These are phyloP conservation scores for Andrena camellia DNA, from an alignment of 2,888 invertebrate species.

Conservation along the genomic window DNA sequence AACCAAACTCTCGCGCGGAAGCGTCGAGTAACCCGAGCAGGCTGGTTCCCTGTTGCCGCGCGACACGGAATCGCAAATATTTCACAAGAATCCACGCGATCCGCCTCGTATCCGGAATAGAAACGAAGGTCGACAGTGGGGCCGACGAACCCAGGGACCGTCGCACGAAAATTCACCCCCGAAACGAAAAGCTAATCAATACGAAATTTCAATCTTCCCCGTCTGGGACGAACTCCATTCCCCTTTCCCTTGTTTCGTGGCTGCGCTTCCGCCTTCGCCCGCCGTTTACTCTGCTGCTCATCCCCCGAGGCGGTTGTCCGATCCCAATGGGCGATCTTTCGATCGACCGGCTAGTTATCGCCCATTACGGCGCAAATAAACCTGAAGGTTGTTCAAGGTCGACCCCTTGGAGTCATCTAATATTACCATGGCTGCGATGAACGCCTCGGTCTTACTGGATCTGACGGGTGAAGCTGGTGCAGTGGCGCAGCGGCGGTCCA, in stretches of 20 bases:
- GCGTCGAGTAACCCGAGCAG: background rate
- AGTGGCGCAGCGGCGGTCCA: too few species aligned
- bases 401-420: background rate
- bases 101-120: constrained; percentile 15
- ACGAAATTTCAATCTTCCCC: constrained; percentile 73
- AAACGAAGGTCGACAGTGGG: constrained; percentile 49
- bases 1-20: background rate
- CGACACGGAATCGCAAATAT: constrained; percentile 51
- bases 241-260: constrained; percentile 23
- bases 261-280: constrained; percentile 43
- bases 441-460: too few species aligned
- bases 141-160: constrained; percentile 52
- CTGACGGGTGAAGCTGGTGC: too few species aligned
- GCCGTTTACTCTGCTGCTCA: background rate
- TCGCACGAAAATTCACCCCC: constrained; percentile 58
- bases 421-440: too few species aligned
- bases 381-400: constrained; percentile 23
- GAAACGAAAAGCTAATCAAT: constrained; percentile 65
- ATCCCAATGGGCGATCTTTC: background rate
- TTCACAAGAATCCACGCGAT: constrained; percentile 32
- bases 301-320: background rate
- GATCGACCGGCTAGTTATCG: constrained; percentile 17
- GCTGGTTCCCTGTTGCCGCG: background rate
- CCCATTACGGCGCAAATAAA: constrained; percentile 38
- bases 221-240: constrained; percentile 30